Conservation (phyloP, 2,113 vertebrate species). For the Mus spicilegus region DNA sequence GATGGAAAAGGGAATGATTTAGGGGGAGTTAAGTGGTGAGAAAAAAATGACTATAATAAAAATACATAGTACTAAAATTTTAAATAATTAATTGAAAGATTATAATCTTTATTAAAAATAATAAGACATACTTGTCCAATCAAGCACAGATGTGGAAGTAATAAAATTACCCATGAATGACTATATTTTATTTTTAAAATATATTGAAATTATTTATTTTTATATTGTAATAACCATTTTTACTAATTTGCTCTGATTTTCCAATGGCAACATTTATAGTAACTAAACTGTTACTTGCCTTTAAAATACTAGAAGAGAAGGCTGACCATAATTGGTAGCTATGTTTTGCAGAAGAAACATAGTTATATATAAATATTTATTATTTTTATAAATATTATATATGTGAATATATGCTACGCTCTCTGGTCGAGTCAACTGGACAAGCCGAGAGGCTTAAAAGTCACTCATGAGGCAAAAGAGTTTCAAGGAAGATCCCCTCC, state of each 20-base stretch:
- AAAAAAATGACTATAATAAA: background rate
- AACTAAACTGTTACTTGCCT: background rate
- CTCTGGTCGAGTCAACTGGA: no score
- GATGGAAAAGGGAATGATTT: background rate
- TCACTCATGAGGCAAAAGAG: no score
- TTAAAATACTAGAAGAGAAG: background rate
- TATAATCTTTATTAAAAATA: background rate
- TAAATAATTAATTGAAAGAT: background rate
- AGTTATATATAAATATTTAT: no score
- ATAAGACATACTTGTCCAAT: background rate
- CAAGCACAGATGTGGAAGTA: background rate
- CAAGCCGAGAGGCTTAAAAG: no score
- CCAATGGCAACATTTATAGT: background rate
- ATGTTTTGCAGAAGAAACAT: background rate
- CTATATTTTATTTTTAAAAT: background rate
- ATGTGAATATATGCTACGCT: no score
- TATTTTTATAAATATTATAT: no score
- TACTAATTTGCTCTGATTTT: background rate
- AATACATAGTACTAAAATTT: background rate
- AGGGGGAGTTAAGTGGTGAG: background rate
- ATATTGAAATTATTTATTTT: no score
- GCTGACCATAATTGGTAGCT: background rate
- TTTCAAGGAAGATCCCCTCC: no score
- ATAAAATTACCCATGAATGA: background rate
- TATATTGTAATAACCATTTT: background rate